Evolutionary conservation across 2,113 vertebrate genomes (phyloP), one percentile per base, ranked within the genome.

Genomic region (Pardalotus punctatus): DNA sequence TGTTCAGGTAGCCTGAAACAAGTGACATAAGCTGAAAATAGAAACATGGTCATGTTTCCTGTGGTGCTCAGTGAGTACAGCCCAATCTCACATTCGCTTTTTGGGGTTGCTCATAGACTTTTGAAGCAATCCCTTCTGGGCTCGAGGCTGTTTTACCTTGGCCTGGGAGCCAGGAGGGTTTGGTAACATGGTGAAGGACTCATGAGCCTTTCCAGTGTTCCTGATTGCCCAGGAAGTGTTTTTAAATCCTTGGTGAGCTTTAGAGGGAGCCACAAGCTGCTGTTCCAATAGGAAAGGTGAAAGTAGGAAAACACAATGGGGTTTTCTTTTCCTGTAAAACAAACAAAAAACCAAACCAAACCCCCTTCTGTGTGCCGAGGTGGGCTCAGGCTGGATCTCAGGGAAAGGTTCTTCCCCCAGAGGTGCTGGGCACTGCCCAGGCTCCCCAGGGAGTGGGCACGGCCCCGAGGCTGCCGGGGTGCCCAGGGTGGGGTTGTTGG

Each of bases 331-430:
- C 21, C 47, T 69, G 14, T 48, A 42, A 40, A 74, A 12, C 31
- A 36, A 36, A 23, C 7, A 38, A 66, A 66, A 51, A 58, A 4
- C 73, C 53, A 66, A 45, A 58, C 29, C 19, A 47, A 19, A 20
- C 56, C 36, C 18, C 12, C 4, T 62, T 76, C 48, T 62, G 2
- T 36, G 22, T 77, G 35, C 2, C 40, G 40, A 25, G 74, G 6
- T 1, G 60, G 25, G 40, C 0, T 38, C 1, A 56, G 70, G 25
- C 0, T 69, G 71, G 35, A 19, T 2, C 0, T 69, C 2, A 10
- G 54, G 11, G 9, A 6, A 38, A 74, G 43, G 51, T 4, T 53
- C 53, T 74, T 67, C 7, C 15, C 66, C 53, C 60, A 38, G 38
- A 74, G 69, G 13, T 74, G 60, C n/a, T 64, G 77, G 77, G 60